phyloP scores from a whole-genome alignment of 2,797 vertebrate genomes.

The Myripristis murdjan region DNA sequence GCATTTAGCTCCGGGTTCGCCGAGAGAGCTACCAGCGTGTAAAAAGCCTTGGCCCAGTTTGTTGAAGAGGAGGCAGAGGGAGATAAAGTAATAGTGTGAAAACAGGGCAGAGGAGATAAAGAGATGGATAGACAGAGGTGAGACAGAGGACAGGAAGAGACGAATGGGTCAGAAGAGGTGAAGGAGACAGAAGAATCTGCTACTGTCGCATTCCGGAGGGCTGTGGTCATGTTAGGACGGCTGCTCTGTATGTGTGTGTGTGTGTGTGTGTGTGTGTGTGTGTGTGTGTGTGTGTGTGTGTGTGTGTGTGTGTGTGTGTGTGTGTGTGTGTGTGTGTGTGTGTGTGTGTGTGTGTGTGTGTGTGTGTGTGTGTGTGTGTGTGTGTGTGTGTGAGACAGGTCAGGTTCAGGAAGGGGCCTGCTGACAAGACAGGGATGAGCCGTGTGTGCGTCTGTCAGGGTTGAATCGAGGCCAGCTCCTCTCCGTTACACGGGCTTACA shows the following conservation, averaged over 20 bases:
- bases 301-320: too few species aligned
- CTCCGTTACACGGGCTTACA: not conserved
- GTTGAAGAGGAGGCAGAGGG: not conserved
- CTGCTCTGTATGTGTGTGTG: slow-evolving; percentile 19
- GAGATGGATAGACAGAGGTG: slow-evolving; percentile 32
- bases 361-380: too few species aligned
- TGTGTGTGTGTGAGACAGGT: slow-evolving; percentile 8
- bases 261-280: slow-evolving; percentile 10
- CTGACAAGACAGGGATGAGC: slow-evolving; percentile 19
- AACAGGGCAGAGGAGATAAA: not conserved
- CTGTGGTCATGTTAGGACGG: slow-evolving; percentile 53
- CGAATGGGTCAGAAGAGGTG: slow-evolving; percentile 32
- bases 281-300: not conserved
- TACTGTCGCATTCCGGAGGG: slow-evolving; percentile 56
- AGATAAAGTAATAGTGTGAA: too few species aligned
- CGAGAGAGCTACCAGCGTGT: too few species aligned
- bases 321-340: too few species aligned
- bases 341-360: too few species aligned
- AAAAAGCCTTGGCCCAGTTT: too few species aligned
- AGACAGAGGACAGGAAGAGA: slow-evolving; percentile 61
- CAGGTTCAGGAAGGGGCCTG: slow-evolving; percentile 44
- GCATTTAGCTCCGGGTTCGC: too few species aligned
- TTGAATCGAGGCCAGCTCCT: slow-evolving; percentile 3
- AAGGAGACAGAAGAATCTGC: slow-evolving; percentile 43
- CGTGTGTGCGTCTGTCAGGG: slow-evolving; percentile 3